Percentiles rank a stretch among this genome's conserved stretches.
These are phyloP conservation scores for Gopherus evgoodei DNA, from an alignment of 2,113 vertebrate genomes.

Conservation along the genomic window DNA sequence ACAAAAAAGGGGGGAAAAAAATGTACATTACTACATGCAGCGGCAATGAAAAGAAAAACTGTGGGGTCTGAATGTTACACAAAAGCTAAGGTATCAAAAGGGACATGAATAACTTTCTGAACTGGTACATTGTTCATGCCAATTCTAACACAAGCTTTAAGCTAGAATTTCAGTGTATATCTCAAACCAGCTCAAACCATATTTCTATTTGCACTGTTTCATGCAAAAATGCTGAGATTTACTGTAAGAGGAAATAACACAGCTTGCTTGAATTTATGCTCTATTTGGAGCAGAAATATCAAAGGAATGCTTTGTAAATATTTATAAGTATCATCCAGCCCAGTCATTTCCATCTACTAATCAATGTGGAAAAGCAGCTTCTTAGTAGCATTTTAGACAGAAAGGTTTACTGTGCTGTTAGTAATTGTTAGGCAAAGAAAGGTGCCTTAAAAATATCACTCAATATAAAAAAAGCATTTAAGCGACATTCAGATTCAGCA, in stretches of 20 bases:
- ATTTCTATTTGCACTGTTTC: neutral
- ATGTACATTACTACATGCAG: conserved; percentile 64
- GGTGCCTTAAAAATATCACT: neutral
- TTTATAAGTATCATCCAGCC: neutral
- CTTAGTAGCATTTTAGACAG: neutral
- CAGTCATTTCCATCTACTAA: neutral
- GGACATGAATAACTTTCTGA: conserved; percentile 23
- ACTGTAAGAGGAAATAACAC: neutral
- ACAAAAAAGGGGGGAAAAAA: conserved; percentile 74
- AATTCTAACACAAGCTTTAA: neutral
- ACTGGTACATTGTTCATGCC: neutral
- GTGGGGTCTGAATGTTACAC: conserved; percentile 11
- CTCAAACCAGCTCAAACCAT: neutral
- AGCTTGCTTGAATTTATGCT: neutral
- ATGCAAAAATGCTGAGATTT: neutral
- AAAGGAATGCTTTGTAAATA: neutral
- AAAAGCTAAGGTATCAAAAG: conserved; percentile 35
- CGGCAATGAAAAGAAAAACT: conserved; percentile 46
- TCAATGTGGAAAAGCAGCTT: neutral
- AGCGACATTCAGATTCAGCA: neutral
- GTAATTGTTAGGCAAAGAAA: neutral
- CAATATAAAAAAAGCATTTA: neutral
- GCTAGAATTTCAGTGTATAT: neutral
- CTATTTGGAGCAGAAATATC: neutral
- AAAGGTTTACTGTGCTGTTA: neutral